Base-by-base conservation (phyloP, 2,888 invertebrate genomes). In the Protodeltote pygarga region DNA sequence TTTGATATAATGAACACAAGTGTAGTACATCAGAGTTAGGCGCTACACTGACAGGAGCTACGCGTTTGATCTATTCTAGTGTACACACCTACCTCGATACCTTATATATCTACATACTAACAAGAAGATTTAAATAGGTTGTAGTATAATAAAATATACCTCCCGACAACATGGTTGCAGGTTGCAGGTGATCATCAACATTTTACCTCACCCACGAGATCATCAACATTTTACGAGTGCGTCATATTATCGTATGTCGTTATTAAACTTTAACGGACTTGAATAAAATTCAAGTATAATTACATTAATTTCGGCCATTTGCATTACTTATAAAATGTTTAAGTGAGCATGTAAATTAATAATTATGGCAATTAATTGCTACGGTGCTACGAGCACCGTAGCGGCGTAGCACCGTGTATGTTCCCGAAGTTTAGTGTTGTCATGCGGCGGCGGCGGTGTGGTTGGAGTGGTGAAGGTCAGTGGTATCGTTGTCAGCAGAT, bases 331-430 rank as follows among this genome's bases (percentile, higher is more conserved):
- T 25, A 20, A 28, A 24, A 13, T 21, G 40, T 33, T 46, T 27
- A 58, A 47, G 57, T 55, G 33, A 38, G 27, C 57, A 62, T 58
- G 40, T 47, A 54, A 54, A 1, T 25, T 23, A 32, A n/a, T n/a
- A n/a, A 25, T 37, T 35, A 35, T 32, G 14, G 53, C 29, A 52
- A 34, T 23, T 20, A 34, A 21, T 29, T 25, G 54, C 53, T 44
- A 31, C 45, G 45, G 3, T 25, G 54, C 53, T 44, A 31, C 45
- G 45, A 3, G 6, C 24, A 3, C 10, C 37, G 51, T 58, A 48
- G 55, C 37, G 10, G 4, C 33, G 33, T 52, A 44, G 23, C 29
- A 8, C 3, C 5, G 2, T 37, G 29, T 23, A 37, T 10, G 13
- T 6, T 3, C 13, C 6, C 5, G 4, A 13, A 3, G 8, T 14